These are phyloP conservation scores for Stichopus chloronotus DNA, from an alignment of 35 echinoderm and acorn worm species.

Conservation along the genomic window DNA sequence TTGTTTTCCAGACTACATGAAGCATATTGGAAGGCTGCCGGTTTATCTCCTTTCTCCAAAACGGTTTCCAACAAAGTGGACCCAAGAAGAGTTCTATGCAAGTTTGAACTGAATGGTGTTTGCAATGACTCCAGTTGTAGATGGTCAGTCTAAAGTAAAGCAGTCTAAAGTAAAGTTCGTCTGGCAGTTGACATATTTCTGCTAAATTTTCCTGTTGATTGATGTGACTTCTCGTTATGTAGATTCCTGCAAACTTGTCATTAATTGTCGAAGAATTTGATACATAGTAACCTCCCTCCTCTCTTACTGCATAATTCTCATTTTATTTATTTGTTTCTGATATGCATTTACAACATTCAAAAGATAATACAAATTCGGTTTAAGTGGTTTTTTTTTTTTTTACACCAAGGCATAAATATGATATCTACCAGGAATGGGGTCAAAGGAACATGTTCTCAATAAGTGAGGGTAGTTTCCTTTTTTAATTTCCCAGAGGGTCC, in stretches of 20 bases:
- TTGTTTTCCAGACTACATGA: conserved; percentile 62
- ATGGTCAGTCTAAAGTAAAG: conserved; percentile 55
- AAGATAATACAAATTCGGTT: neutral
- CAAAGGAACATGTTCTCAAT: no score
- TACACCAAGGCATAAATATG: no score
- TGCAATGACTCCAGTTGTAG: conserved; percentile 89
- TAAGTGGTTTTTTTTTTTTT: no score
- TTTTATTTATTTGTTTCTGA: no score
- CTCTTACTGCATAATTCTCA: no score
- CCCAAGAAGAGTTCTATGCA: conserved; percentile 70
- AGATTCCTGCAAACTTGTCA: neutral
- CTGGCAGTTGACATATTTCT: neutral
- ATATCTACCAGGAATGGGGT: no score
- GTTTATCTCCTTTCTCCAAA: conserved; percentile 52
- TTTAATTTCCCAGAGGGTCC: no score
- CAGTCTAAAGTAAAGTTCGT: neutral
- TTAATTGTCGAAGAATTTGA: no score
- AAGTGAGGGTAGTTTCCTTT: no score
- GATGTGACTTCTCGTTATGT: neutral
- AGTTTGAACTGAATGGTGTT: conserved; percentile 87
- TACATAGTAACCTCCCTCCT: no score
- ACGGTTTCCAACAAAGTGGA: conserved; percentile 82
- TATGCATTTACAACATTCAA: neutral
- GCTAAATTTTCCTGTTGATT: neutral
- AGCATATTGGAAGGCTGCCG: conserved; percentile 47